Evolutionary conservation across 2,888 invertebrate species (phyloP), one percentile per base, ranked within the genome.

Genomic region (Galeopsomyia nigrocyanea): DNA sequence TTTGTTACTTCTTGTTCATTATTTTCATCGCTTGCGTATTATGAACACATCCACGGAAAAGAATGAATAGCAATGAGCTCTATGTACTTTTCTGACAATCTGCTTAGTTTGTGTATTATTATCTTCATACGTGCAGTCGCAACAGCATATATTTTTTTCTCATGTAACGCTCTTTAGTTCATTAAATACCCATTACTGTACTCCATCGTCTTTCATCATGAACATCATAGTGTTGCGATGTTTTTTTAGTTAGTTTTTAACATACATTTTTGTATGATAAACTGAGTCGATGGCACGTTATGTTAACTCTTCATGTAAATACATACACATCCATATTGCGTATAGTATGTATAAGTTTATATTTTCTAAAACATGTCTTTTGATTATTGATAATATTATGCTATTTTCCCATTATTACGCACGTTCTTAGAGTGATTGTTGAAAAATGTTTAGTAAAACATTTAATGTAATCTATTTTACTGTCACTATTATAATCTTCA

Each of bases 301-400:
- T 81, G 82, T 84, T 84, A 80, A 82, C 80, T 83, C 79, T 80
- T 80, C 80, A 80, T 84, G 82, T 85, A 84, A 80, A 84, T 83
- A 84, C 80, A 79, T 79, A 80, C 77, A 75, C 76, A 79, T 75
- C 76, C 79, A 80, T 77, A 80, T 81, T 76, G 79, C 81, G 82
- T 79, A 80, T 81, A 81, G 79, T 77, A 81, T 81, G 77, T 81
- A 80, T 82, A 78, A 82, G 83, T 80, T 80, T 80, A 81, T 83
- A 81, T 83, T 83, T 83, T 79, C 74, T 82, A 83, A 82, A 79
- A 78, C 82, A 78, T 80, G 78, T 83, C 81, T 78, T 80, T 80
- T 79, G 13, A 69, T 74, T 74, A 77, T 72, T 72, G 62, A 58
- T 71, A 64, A 19, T 73, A 68, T 64, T 51, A 77, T 53, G 68